These are phyloP conservation scores for Mylabris sibirica DNA, from an alignment of 2,888 invertebrate species.

Conservation along the genomic window DNA sequence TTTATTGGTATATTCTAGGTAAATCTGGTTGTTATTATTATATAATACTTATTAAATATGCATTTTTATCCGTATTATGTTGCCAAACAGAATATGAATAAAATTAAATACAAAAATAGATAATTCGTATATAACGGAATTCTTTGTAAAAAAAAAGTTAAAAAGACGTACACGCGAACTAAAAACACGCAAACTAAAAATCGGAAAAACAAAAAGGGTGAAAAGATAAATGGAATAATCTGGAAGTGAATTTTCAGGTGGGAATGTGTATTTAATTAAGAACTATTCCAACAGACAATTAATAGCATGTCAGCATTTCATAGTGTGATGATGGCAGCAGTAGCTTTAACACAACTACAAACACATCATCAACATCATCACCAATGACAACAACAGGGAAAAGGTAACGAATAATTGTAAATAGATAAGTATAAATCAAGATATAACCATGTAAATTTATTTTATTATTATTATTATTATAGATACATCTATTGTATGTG, in stretches of 20 bases:
- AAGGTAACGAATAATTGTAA: neutral
- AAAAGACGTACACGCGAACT: slow-evolving; percentile 19
- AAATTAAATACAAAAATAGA: slow-evolving; percentile 16
- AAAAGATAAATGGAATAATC: slow-evolving; percentile 8
- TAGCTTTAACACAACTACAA: neutral
- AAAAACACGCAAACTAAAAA: slow-evolving; percentile 18
- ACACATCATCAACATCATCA: neutral
- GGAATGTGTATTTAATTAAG: slow-evolving; percentile 17
- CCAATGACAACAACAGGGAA: neutral
- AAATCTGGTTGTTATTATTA: slow-evolving; percentile 1
- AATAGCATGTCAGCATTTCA: slow-evolving; percentile 14
- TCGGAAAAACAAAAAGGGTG: neutral
- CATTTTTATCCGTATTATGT: neutral
- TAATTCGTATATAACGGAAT: slow-evolving; percentile 18
- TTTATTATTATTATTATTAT: neutral
- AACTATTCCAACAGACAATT: slow-evolving; percentile 10
- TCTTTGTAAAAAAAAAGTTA: slow-evolving; percentile 21
- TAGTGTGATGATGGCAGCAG: neutral
- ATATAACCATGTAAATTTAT: no score
- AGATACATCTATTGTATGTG: neutral
- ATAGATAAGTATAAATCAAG: neutral
- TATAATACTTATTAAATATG: slow-evolving; percentile 11
- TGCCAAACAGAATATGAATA: neutral
- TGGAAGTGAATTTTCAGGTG: slow-evolving; percentile 12
- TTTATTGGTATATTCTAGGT: neutral